phyloP scores from a whole-genome alignment of 2,888 invertebrate species.

The Tenthredo livida region DNA sequence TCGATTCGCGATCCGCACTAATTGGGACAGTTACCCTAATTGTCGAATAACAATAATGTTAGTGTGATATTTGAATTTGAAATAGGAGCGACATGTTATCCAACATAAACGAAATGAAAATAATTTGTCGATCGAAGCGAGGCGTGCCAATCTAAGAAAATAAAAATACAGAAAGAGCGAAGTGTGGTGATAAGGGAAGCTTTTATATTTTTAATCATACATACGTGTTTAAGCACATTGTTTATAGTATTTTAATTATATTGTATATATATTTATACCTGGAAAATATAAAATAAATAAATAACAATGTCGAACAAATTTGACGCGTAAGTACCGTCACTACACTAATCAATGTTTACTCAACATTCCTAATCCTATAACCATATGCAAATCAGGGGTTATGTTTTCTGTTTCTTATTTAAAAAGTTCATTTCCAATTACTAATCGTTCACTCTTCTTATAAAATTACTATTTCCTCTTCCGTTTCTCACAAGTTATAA shows the following conservation, averaged over 20 bases:
- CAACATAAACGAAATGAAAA: neutral
- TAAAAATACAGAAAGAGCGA: constrained; percentile 17
- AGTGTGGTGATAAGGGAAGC: constrained; percentile 48
- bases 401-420: constrained; percentile 43
- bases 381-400: constrained; percentile 54
- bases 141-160: neutral
- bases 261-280: constrained; percentile 62
- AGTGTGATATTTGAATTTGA: neutral
- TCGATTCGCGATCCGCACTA: no score
- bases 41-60: neutral
- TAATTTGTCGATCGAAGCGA: neutral
- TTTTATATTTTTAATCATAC: constrained; percentile 67
- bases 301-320: constrained; percentile 83
- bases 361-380: constrained; percentile 13
- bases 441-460: neutral
- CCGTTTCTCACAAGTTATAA: no score
- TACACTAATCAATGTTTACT: constrained; percentile 30
- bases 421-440: neutral
- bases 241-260: constrained; percentile 67
- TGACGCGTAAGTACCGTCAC: constrained; percentile 80
- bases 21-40: no score
- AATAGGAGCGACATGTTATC: constrained; percentile 1
- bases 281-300: constrained; percentile 21
- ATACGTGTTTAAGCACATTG: constrained; percentile 63
- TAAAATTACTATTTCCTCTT: neutral